Percentiles rank a stretch among this genome's conserved stretches.
Conservation (phyloP, 2,888 invertebrate species). For the Temnothorax unifasciatus region DNA sequence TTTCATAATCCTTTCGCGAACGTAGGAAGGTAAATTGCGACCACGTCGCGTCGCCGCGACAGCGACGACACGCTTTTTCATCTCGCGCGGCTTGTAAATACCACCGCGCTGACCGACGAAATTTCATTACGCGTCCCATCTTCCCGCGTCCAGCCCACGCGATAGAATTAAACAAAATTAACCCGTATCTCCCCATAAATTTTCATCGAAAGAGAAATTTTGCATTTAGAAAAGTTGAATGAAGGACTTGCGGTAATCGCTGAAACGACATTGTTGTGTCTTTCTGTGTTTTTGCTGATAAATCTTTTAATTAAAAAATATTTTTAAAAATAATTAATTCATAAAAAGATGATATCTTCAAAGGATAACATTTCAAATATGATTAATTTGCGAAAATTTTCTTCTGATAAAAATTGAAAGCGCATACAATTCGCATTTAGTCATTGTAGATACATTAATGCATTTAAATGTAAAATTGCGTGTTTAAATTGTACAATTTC, state of each 20-base stretch:
- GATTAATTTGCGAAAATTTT: not conserved
- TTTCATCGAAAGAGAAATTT: slow-evolving; percentile 20
- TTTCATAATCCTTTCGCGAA: slow-evolving; percentile 9
- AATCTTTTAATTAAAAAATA: not conserved
- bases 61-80: slow-evolving; percentile 28
- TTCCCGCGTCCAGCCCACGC: not conserved
- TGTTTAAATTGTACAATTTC: not conserved
- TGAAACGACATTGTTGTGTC: not conserved
- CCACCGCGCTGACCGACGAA: not conserved
- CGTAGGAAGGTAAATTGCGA: slow-evolving; percentile 7
- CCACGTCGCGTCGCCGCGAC: not conserved
- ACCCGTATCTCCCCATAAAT: not conserved
- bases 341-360: not conserved
- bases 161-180: slow-evolving; percentile 34
- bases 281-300: not conserved
- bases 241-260: not conserved
- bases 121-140: slow-evolving; percentile 29
- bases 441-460: not conserved
- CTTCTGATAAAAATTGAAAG: not conserved
- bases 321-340: not conserved
- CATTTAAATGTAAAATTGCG: not conserved
- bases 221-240: not conserved
- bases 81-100: slow-evolving; percentile 28
- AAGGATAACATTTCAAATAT: not conserved
- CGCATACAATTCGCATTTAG: not conserved